Evolutionary conservation across 2,888 invertebrate genomes (phyloP).

Genomic region (Eledone cirrhosa): DNA sequence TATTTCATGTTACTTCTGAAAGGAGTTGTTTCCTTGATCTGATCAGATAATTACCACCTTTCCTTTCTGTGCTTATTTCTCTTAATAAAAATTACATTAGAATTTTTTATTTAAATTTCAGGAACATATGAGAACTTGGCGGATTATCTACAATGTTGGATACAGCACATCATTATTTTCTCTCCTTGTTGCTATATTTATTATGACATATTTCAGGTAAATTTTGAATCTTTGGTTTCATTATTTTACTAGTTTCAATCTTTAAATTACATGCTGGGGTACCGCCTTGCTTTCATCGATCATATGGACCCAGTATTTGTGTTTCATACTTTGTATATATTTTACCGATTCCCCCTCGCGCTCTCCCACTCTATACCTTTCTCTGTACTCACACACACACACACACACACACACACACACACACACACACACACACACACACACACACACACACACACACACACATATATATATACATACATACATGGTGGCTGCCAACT

Average conservation of each 20-base stretch:
- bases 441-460: not conserved
- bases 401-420: not conserved
- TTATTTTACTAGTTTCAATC: not conserved
- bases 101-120: not conserved
- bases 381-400: too few species aligned
- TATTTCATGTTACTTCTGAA: too few species aligned
- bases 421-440: not conserved
- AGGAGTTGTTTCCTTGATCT: too few species aligned
- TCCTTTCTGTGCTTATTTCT: not conserved
- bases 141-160: conserved; percentile 15
- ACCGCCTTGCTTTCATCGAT: too few species aligned
- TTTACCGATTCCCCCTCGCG: not conserved
- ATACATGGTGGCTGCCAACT: not conserved
- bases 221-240: not conserved
- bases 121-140: conserved; percentile 21
- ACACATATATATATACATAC: not conserved
- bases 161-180: not conserved
- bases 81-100: not conserved
- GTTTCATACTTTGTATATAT: too few species aligned
- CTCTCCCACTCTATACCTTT: not conserved
- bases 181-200: not conserved
- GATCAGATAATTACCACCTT: too few species aligned
- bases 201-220: conserved; percentile 13
- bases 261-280: too few species aligned
- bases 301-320: too few species aligned